phyloP scores from a whole-genome alignment of 2,113 vertebrate species.

The Stictonetta naevosa region DNA sequence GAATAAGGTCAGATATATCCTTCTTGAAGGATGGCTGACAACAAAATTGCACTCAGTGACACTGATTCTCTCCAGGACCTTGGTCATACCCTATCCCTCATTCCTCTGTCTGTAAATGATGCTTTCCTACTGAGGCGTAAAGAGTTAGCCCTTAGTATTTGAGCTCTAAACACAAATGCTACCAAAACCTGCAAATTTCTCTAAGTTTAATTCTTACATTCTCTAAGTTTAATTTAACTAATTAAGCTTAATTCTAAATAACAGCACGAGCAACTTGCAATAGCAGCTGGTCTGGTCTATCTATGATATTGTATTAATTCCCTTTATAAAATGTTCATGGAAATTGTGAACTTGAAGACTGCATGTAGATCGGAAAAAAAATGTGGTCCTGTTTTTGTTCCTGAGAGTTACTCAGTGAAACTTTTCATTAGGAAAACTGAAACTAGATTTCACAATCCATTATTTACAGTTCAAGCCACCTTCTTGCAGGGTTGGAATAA shows the following conservation, averaged over 20 bases:
- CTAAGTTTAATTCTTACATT: not conserved
- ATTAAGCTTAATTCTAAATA: not conserved
- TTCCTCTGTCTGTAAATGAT: not conserved
- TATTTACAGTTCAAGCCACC: not conserved
- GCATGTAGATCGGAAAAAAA: not conserved
- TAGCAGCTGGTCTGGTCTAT: not conserved
- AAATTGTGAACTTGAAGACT: not conserved
- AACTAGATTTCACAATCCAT: not conserved
- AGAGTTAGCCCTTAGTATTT: not conserved
- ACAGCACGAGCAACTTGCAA: not conserved
- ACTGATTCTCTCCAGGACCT: not conserved
- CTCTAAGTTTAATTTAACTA: too few species aligned
- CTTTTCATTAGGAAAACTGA: constrained; percentile 9
- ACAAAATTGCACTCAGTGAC: not conserved
- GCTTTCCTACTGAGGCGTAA: not conserved
- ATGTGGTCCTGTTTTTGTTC: not conserved
- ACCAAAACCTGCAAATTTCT: not conserved
- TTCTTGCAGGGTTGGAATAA: not conserved
- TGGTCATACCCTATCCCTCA: not conserved
- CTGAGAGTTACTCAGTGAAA: not conserved
- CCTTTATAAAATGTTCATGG: not conserved
- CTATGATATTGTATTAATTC: not conserved
- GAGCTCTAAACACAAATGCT: not conserved
- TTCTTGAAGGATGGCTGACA: not conserved
- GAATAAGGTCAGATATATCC: not conserved